Base-by-base conservation (phyloP, 1,140 invertebrate species). In the Cydia fagiglandana region DNA sequence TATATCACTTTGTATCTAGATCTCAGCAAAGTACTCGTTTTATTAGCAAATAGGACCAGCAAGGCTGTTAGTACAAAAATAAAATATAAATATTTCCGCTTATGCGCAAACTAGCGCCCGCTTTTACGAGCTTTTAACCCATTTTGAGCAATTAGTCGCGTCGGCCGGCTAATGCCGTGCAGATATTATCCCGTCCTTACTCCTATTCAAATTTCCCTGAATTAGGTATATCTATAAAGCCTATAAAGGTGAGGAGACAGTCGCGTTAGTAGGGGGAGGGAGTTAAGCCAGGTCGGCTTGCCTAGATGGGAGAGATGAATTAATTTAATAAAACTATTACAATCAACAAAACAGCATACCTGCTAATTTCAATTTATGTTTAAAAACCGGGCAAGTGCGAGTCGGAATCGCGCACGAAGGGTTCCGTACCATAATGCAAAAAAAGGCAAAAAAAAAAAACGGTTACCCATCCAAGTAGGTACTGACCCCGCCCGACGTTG, bases 61-160 rank as follows among this genome's bases (percentile, higher is more conserved):
- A n/a, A 61, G 56, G 56, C 20, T 61, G 20, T 61, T 61, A 61
- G 56, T 61, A 61, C 20, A 24, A 61, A 61, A 61, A 61, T 61
- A 61, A 61, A 24, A 24, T 61, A 61, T 7, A 24, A 61, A 61
- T 24, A 61, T 61, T 24, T 61, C 56, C 56, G 56, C 56, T 61
- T 61, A 70, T 47, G 61, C 66, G 76, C 70, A 75, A 73, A 75
- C 76, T 64, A 64, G 47, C 24, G 34, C 34, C 68, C 34, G 66
- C 61, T 74, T 53, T 15, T 41, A 61, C 15, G 70, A 7, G 41
- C 47, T 53, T 74, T 79, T 75, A 61, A 38, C 76, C 77, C 75
- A 78, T 81, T 77, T 77, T 64, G 56, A 76, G 56, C 80, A 79
- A 81, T 81, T 81, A 79, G 76, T 75, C 76, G 45, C 64, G 73